Evolutionary conservation across 2,113 vertebrate genomes (phyloP).

Genomic region (Merops nubicus): DNA sequence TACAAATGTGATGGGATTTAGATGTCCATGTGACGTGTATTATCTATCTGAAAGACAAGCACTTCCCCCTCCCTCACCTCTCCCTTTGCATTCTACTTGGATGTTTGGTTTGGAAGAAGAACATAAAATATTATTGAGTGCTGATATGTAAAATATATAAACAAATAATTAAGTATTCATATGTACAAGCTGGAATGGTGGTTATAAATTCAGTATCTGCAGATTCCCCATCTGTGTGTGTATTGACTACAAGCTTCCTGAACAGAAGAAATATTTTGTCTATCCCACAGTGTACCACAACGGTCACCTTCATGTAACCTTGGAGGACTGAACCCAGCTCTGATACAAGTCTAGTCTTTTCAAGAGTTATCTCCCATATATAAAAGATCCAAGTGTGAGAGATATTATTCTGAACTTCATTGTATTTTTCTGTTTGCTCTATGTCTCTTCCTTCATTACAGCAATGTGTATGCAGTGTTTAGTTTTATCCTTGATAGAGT

Average conservation of each 20-base stretch:
- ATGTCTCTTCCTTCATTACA: background rate
- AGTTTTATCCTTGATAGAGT: background rate
- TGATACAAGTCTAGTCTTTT: background rate
- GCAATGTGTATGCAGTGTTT: background rate
- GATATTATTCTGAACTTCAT: background rate
- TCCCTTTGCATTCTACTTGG: background rate
- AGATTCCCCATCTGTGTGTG: background rate
- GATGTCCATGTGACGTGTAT: background rate
- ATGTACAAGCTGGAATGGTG: background rate
- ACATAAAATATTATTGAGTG: background rate
- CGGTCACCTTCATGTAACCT: background rate
- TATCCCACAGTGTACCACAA: background rate
- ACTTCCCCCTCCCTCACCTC: rapidly evolving
- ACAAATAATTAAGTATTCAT: constrained; percentile 17
- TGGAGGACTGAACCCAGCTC: background rate
- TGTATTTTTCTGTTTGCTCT: background rate
- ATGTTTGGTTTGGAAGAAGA: constrained; percentile 15
- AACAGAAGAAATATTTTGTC: background rate
- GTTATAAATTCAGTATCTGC: constrained; percentile 12
- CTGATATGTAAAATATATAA: background rate
- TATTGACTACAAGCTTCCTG: background rate
- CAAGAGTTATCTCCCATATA: background rate
- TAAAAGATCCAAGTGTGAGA: background rate
- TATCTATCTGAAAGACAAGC: background rate
- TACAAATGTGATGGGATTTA: background rate